Evolutionary conservation across 2,888 invertebrate species (phyloP), one percentile per base, ranked within the genome.

Genomic region (Cantharis rustica): DNA sequence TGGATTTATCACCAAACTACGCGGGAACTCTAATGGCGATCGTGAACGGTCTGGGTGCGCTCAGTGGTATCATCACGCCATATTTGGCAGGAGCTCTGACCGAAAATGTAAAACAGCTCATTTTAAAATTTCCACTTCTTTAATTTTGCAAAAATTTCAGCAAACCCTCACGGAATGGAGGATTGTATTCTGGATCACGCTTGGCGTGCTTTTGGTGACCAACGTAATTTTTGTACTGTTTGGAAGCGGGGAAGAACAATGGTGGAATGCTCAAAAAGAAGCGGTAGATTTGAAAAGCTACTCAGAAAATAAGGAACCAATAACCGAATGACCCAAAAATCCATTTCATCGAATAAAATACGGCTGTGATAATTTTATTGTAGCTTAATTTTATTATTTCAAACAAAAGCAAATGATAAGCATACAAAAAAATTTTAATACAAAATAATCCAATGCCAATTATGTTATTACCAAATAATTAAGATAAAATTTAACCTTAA

Each of bases 141-240:
- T 68, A 26, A 15, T 27, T 9, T 31, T 27, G 16, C 2, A 7
- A 16, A 63, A 84, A 80, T 89, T 89, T 15, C 87, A 92, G 93
- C 90, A 92, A 68, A 90, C 91, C 0, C 83, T 93, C 9, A 86
- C 87, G 16, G 92, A 95, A 88, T 96, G 96, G 96, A 90, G 93
- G 17, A 83, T 90, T 0, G 95, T 96, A 0, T 96, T 96, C 86
- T 95, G 95, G 94, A 93, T 96, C 47, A 92, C 95, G 63, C 90
- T 95, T 9, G 92, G 85, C 0, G 91, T 95, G 3, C 91, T 95
- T 77, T 86, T 92, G 0, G 77, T 91, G 0, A 93, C 95, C 1
- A 94, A 94, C 83, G 61, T 93, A 0, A 84, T 95, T 10, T 96
- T 93, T 86, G 82, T 93, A 2, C 71, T 94, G 4, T 94, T 92